phyloP scores from a whole-genome alignment of 2,113 vertebrate species.

The Thinocorus orbignyianus region DNA sequence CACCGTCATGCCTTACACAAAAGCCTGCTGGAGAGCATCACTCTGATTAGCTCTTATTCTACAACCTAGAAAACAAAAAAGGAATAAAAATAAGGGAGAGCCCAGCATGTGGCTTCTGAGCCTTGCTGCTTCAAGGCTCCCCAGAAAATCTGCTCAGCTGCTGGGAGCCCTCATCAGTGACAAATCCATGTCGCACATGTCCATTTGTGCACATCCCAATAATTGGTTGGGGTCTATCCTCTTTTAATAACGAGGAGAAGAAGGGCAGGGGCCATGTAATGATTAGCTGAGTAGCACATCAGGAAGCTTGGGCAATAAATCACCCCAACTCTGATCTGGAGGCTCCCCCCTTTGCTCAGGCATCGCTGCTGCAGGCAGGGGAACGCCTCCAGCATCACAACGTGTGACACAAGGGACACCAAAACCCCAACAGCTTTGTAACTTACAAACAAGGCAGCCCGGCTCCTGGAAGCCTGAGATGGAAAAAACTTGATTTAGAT shows the following conservation, averaged over 20 bases:
- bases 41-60: constrained; percentile 36
- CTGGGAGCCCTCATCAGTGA: neutral
- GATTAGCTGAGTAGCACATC: neutral
- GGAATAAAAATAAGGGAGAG: constrained; percentile 23
- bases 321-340: neutral
- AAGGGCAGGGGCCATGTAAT: neutral
- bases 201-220: neutral
- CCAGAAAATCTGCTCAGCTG: neutral
- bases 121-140: constrained; percentile 5
- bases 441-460: neutral
- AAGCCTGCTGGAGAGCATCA: constrained; percentile 42
- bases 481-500: neutral
- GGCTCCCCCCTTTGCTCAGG: fast-evolving
- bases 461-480: neutral
- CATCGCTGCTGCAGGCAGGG: neutral
- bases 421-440: neutral
- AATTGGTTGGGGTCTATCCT: neutral
- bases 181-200: neutral
- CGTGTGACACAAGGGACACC: fast-evolving
- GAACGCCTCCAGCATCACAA: fast-evolving
- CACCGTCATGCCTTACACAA: neutral
- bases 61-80: constrained; percentile 14
- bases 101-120: constrained; percentile 4
- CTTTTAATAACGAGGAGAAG: neutral
- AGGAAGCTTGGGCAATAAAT: neutral